These are phyloP conservation scores for Zapus hudsonius DNA, from an alignment of 2,113 vertebrate species.

Conservation along the genomic window DNA sequence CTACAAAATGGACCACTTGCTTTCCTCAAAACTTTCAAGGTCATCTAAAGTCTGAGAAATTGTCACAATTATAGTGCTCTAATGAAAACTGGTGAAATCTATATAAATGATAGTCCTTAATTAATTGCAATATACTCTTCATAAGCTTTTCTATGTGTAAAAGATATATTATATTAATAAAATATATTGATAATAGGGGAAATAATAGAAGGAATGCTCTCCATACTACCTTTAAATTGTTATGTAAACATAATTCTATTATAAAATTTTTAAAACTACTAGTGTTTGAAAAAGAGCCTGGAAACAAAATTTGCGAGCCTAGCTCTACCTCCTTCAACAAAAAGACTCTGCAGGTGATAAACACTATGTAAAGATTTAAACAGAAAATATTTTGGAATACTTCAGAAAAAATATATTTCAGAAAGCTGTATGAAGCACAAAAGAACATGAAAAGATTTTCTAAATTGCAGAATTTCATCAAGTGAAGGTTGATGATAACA, in stretches of 20 bases:
- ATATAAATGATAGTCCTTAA: not conserved
- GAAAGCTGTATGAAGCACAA: too few relatives aligned
- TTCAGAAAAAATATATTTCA: not conserved
- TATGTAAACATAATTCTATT: constrained; percentile 5
- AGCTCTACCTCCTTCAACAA: not conserved
- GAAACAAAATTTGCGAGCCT: not conserved
- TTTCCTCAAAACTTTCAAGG: constrained; percentile 11
- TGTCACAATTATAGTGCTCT: not conserved
- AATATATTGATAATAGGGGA: not conserved
- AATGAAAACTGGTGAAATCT: not conserved
- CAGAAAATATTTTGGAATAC: not conserved
- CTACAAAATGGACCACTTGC: not conserved
- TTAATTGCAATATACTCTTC: not conserved
- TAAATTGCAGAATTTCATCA: not conserved
- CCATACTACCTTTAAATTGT: not conserved
- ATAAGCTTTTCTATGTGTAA: not conserved
- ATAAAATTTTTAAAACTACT: too few relatives aligned
- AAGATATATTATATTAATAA: not conserved
- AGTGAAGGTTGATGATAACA: not conserved
- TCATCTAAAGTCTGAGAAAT: constrained; percentile 24
- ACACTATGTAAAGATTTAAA: not conserved
- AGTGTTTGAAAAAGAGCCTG: not conserved
- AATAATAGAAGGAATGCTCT: not conserved
- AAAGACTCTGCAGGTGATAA: not conserved
- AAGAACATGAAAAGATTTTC: not conserved